Base-by-base conservation (phyloP, 35 echinoderm and acorn worm genomes). In the Strongylocentrotus purpuratus region DNA sequence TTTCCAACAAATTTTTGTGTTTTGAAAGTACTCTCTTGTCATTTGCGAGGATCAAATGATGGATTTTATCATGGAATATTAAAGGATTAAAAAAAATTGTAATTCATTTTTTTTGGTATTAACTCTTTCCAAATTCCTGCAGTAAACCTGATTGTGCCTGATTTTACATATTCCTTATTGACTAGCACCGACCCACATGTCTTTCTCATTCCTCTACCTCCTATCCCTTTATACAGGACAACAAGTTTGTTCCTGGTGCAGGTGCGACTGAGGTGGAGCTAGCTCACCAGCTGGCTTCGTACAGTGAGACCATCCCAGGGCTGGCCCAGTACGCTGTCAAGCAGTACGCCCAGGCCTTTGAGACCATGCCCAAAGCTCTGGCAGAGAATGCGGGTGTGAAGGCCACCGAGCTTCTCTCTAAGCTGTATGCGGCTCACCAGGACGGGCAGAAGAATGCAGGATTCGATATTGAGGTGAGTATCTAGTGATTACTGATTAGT, bases 361-460 rank as follows among this genome's bases (percentile, higher is more conserved):
- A 99, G 78, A 96, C 97, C 50, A 60, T 99, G 32, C 98, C 98
- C 28, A 96, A 94, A 52, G 97, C 97, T 46, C 94, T 99, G 33
- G 94, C 98, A 35, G 98, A 99, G 32, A 99, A 99, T 52, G 98
- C 97, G 15, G 98, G 98, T 61, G 97, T 99, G 78, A 97, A 99
- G 91, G 61, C 98, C 12, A 99, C 98, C 4, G 98, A 99, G 47
- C 96, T 99, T 31, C 61, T 99, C 31, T 99, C 98, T 2, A 97
- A 97, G 94, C 88, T 99, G 32, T 99, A 99, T 86, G 98, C 98
- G 22, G 98, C 98, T 33, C 98, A 99, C 70, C 98, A 99, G 95
- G 95, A 96, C 60, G 98, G 98, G 31, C 95, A 99, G 61, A 91
- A 96, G 46, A 97, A 97, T 94, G 92, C 95, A 70, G 98, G 98